Base-by-base conservation (phyloP, 2,888 invertebrate species). In the Hirtodrosophila cameraria region DNA sequence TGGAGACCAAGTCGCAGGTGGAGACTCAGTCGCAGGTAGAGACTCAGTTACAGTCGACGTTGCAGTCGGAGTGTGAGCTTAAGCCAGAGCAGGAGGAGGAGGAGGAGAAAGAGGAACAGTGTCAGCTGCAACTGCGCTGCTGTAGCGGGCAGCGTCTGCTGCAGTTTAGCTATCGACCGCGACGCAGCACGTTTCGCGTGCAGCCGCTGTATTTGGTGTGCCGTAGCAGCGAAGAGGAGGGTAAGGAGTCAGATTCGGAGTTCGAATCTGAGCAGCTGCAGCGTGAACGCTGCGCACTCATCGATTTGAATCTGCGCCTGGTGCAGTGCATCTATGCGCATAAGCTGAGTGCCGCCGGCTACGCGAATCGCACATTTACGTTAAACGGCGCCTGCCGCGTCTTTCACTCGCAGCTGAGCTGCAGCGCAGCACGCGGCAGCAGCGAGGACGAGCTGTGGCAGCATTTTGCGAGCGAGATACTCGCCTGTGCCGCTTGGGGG, bases 261-360 rank as follows among this genome's bases (percentile, higher is more conserved):
- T 6, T 8, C 2, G 96, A 27, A 92, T 92, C 92, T 92, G 28
- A 54, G 45, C 28, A 36, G 90, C 3, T 92, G 92, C 28, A 1
- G 74, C 85, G 12, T 90, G 91, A 75, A 89, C 97, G 96, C 12
- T 94, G 94, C 76, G 92, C 93, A 27, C 93, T 96, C 82, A 96
- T 98, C 80, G 92, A 94, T 50, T 90, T 97, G 4, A 95, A 95
- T 39, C 93, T 95, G 8, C 94, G 95, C 86, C 91, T 98, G 45
- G 93, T 98, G 62, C 98, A 98, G 91, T 94, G 95, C 59, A 92
- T 98, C 72, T 95, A 96, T 65, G 97, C 97, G 0, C 97, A 98
- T 90, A 97, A 97, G 90, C 91, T 98, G 16, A 93, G 93, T 70
- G 96, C 97, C 89, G 94, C 94, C 73, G 95, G 95, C 8, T 93